These are phyloP conservation scores for Drosophila pegasa DNA, from an alignment of 2,888 invertebrate genomes.

Conservation along the genomic window DNA sequence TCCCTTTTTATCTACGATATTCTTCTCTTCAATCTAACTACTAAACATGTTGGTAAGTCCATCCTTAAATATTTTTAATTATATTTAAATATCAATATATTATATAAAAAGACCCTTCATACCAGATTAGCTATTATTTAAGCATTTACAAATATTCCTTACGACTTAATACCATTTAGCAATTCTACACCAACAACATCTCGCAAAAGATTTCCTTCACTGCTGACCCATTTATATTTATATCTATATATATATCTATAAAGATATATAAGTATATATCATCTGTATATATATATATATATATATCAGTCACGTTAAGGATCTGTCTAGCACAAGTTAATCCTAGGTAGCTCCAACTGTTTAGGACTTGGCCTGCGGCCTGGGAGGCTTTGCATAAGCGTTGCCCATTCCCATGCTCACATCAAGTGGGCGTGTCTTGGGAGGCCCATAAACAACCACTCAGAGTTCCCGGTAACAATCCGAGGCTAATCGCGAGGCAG, in stretches of 20 bases:
- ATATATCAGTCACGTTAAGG: neutral
- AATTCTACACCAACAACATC: neutral
- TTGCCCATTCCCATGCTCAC: conserved; percentile 45
- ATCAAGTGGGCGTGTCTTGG: conserved; percentile 69
- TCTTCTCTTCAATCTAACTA: too few relatives aligned
- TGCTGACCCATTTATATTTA: conserved; percentile 6
- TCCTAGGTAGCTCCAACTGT: conserved; percentile 14
- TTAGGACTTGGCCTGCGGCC: conserved; percentile 8
- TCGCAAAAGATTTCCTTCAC: neutral
- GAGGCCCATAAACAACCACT: conserved; percentile 72
- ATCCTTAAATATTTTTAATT: too few relatives aligned
- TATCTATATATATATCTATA: neutral
- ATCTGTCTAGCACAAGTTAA: conserved; percentile 15
- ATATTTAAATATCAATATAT: too few relatives aligned
- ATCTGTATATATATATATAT: neutral
- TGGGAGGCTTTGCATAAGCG: conserved; percentile 33
- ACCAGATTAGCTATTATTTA: too few relatives aligned
- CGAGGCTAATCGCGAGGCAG: conserved; percentile 72
- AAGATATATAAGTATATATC: neutral
- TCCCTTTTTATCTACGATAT: too few relatives aligned
- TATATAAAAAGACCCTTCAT: too few relatives aligned
- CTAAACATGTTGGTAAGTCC: too few relatives aligned
- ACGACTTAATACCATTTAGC: neutral
- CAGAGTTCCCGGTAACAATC: conserved; percentile 73
- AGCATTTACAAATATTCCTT: too few relatives aligned